These are phyloP conservation scores for Halcyon smyrnensis DNA, from an alignment of 2,797 vertebrate species.

Conservation along the genomic window DNA sequence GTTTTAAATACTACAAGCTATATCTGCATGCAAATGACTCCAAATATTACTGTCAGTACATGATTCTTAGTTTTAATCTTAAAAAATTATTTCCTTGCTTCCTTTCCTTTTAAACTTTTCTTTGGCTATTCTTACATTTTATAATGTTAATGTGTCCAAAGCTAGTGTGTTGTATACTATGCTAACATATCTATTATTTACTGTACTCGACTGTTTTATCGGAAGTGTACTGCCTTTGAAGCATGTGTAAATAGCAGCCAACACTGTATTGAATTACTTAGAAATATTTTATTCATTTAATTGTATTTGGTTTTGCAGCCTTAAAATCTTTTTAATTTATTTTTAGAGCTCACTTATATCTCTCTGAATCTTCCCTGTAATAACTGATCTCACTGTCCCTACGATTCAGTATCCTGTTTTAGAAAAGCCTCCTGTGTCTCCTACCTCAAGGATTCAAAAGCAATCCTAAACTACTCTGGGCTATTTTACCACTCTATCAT, in stretches of 20 bases:
- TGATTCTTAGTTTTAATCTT: background rate
- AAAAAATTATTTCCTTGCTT: background rate
- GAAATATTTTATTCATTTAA: background rate
- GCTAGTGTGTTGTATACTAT: background rate
- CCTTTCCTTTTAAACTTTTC: background rate
- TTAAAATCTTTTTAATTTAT: background rate
- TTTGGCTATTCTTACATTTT: background rate
- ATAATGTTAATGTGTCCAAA: background rate
- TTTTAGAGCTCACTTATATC: background rate
- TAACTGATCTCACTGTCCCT: background rate
- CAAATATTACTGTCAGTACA: background rate
- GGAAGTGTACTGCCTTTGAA: background rate
- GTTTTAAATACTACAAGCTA: background rate
- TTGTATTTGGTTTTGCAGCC: background rate
- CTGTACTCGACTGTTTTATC: background rate
- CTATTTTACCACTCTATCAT: background rate
- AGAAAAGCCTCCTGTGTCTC: background rate
- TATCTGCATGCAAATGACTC: background rate
- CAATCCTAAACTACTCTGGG: background rate
- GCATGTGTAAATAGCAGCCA: background rate
- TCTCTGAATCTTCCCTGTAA: background rate
- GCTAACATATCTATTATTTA: background rate
- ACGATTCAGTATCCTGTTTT: background rate
- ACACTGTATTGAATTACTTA: background rate
- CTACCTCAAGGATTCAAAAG: background rate